Base-by-base conservation (phyloP, 2,888 invertebrate species). In the Ramazzottius varieornatus region DNA sequence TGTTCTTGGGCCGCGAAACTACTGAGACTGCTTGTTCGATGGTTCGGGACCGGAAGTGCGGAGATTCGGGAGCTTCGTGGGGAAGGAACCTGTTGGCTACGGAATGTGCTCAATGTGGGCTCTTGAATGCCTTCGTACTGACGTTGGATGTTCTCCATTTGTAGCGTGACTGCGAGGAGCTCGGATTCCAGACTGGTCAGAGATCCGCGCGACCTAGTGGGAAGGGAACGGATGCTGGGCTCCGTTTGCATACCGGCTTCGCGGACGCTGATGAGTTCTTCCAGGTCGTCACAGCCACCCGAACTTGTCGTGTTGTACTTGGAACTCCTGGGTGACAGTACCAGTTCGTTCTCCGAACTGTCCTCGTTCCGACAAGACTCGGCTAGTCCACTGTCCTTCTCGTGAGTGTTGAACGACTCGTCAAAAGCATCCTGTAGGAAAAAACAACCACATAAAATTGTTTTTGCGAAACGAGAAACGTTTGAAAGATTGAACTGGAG, bases 381-480 rank as follows among this genome's bases (percentile, higher is more conserved):
- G 1, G 74, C 75, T 1, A 75, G 74, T 32, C 75, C 75, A 65
- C 75, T 75, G 69, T 75, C 75, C 69, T 75, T 75, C 67, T 75
- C 74, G 64, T 73, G 73, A 8, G 33, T 24, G 16, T 16, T 32
- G 8, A 40, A 40, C n/a, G n/a, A 24, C 20, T 29, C 54, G 24
- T 54, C 54, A 29, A 54, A 29, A n/a, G 29, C 29, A n/a, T 54
- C 54, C 54, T 54, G 54, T 20, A 40, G 20, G 40, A 24, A 13
- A 54, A 40, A 40, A 40, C 40, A 40, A 40, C 40, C 20, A 13
- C 40, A 20, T 20, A 40, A 40, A 40, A 13, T 20, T 40, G 40
- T 40, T 40, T 40, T 20, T 8, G 8, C 20, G 8, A 13, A 40
- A 40, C 40, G 8, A 40, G 8, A 8, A n/a, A n/a, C n/a, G n/a